Evolutionary conservation across 2,113 vertebrate genomes (phyloP).

Genomic region (Pipra filicauda): DNA sequence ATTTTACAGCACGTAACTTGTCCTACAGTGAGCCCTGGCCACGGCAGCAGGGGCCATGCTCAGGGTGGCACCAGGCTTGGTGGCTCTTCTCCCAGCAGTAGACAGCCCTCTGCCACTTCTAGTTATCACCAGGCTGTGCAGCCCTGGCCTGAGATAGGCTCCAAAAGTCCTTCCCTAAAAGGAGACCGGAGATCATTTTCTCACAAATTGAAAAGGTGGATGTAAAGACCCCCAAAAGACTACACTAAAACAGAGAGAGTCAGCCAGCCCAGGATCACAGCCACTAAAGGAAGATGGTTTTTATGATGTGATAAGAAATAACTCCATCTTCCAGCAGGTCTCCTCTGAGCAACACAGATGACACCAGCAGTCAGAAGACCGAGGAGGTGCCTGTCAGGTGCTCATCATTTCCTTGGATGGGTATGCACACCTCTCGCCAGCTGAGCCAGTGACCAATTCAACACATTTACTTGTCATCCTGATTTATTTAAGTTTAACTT

Average conservation of each 20-base stretch:
- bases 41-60: neutral
- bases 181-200: neutral
- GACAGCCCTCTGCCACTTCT: neutral
- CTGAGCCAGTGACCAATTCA: neutral
- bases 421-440: neutral
- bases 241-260: neutral
- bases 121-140: neutral
- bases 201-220: neutral
- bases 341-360: neutral
- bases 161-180: neutral
- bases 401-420: neutral
- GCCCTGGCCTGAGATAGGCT: neutral
- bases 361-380: neutral
- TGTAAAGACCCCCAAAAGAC: neutral
- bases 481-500: neutral
- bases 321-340: neutral
- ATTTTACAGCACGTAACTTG: neutral
- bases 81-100: neutral
- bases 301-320: neutral
- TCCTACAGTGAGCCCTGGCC: too few species aligned
- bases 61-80: neutral
- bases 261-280: accelerated
- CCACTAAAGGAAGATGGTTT: neutral
- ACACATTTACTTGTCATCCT: neutral
- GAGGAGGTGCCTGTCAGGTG: neutral